Conservation (phyloP, 2,113 vertebrate species). For the human (Homo sapiens) region DNA sequence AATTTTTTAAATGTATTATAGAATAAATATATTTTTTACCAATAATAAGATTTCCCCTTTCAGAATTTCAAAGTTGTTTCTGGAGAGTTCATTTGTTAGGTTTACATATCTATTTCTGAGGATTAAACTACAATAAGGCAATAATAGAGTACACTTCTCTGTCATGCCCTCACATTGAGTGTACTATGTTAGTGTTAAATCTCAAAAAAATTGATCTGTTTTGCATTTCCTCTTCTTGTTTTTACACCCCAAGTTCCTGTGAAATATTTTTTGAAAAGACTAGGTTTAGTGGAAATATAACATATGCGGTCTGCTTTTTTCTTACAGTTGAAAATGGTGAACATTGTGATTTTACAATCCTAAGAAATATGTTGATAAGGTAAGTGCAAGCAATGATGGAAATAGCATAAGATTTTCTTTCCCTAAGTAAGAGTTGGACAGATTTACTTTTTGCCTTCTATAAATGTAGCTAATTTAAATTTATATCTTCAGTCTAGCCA, state of each 20-base stretch:
- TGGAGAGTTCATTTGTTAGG: not conserved
- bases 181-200: not conserved
- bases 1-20: not conserved
- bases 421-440: not conserved
- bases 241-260: not conserved
- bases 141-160: not conserved
- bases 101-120: not conserved
- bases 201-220: not conserved
- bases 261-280: slow-evolving; percentile 36
- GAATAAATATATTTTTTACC: not conserved
- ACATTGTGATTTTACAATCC: slow-evolving; percentile 99
- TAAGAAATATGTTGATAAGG: slow-evolving; percentile 99
- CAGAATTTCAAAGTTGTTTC: not conserved
- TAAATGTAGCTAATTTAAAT: slow-evolving; percentile 28
- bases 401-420: not conserved
- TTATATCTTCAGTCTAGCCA: not conserved
- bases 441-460: not conserved
- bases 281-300: slow-evolving; percentile 57
- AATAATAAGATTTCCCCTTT: not conserved
- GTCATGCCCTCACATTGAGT: not conserved
- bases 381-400: slow-evolving; percentile 76
- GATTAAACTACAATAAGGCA: not conserved
- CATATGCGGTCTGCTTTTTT: slow-evolving; percentile 7
- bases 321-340: slow-evolving; percentile 96
- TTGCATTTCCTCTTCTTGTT: not conserved